Base-by-base conservation (phyloP, 1,140 invertebrate genomes). In the Cydia amplana region DNA sequence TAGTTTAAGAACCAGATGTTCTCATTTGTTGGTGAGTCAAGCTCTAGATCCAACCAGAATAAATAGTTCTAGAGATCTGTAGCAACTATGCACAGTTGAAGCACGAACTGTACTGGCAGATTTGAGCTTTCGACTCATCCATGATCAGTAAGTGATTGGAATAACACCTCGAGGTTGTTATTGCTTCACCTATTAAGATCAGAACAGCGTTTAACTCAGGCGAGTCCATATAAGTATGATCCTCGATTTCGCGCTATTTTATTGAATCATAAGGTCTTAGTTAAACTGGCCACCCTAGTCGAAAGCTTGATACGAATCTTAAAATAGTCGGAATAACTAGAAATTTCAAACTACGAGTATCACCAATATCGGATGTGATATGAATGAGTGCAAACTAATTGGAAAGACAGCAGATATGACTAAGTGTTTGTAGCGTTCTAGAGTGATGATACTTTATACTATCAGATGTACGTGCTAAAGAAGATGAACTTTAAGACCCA, bases 381-480 rank as follows among this genome's bases (percentile, higher is more conserved):
- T 60, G 55, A 23, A 60, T 60, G 2, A 60, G 55, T 60, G 55
- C 55, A 9, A 23, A 60, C 55, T 60, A 60, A 60, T 60, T 60
- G 55, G 55, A 23, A 20, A 7, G 20, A 60, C n/a, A 60, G 23
- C 10, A 3, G 55, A 60, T 23, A 23, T 60, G 6, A 60, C 18
- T 5, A 60, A 60, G 55, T 60, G 9, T 12, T 23, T n/a, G 51
- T 9, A 55, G 55, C 5, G n/a, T 18, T 23, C 20, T 23, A 60
- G 20, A 7, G 55, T 60, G 55, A 55, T 7, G n/a, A 60, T 23
- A 60, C 55, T 60, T 60, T 60, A 10, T 23, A 23, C 7, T 60
- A 60, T 60, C 55, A 60, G 55, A 60, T 60, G 16, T 60, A 60
- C 55, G 55, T 60, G 55, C 10, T 60, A 7, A 60, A 60, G 20